These are phyloP conservation scores for Tetheella fluctuosa DNA, from an alignment of 2,888 invertebrate genomes.

Conservation along the genomic window DNA sequence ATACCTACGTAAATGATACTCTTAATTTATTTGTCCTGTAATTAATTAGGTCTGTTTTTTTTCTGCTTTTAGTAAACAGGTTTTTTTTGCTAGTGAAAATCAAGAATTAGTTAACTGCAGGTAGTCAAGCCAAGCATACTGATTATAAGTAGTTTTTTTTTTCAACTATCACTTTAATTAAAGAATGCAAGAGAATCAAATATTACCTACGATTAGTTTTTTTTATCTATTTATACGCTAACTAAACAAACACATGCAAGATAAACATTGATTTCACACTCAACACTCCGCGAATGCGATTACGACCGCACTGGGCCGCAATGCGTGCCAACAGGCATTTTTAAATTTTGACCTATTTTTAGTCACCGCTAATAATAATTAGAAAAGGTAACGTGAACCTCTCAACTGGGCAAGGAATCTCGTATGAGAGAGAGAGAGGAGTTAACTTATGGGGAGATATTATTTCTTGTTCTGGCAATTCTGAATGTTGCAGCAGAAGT, in stretches of 20 bases:
- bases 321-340: slow-evolving; percentile 75
- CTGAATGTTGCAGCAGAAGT: not conserved
- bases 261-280: slow-evolving; percentile 29
- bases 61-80: too few species aligned
- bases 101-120: too few species aligned
- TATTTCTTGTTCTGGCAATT: slow-evolving; percentile 48
- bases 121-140: too few species aligned
- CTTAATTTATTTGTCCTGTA: too few species aligned
- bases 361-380: slow-evolving; percentile 81
- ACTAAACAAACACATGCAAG: slow-evolving; percentile 12
- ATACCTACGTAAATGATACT: too few species aligned
- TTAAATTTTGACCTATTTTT: slow-evolving; percentile 83
- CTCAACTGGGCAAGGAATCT: slow-evolving; percentile 61
- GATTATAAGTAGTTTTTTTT: too few species aligned
- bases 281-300: slow-evolving; percentile 60
- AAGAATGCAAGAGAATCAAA: too few species aligned
- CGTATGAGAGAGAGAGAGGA: slow-evolving; percentile 40
- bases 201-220: too few species aligned
- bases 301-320: slow-evolving; percentile 63
- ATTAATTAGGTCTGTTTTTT: too few species aligned
- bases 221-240: not conserved
- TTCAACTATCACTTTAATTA: too few species aligned
- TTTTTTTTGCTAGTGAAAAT: too few species aligned
- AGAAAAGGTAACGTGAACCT: slow-evolving; percentile 82
- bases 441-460: slow-evolving; percentile 40